Conservation (phyloP, 2,113 vertebrate species). For the Meleagris gallopavo region DNA sequence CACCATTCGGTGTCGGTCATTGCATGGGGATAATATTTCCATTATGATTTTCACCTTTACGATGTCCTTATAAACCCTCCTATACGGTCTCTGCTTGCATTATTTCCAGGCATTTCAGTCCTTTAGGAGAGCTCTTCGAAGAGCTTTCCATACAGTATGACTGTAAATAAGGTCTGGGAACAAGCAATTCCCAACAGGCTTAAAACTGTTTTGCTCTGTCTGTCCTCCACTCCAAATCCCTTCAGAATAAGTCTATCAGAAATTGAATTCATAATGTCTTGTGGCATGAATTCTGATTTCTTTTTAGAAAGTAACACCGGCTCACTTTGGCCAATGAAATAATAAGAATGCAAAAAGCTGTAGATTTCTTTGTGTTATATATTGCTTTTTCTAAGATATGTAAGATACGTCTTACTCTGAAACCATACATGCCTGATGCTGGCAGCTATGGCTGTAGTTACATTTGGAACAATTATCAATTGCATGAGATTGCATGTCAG, state of each 20-base stretch:
- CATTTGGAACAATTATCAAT: background rate
- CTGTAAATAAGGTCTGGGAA: background rate
- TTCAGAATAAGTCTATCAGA: background rate
- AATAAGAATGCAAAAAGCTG: background rate
- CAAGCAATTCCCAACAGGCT: background rate
- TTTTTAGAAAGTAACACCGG: background rate
- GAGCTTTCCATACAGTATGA: background rate
- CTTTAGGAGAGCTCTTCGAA: background rate
- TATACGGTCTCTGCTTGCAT: background rate
- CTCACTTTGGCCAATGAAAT: background rate
- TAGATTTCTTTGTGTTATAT: background rate
- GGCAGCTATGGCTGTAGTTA: background rate
- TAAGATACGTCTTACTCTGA: background rate
- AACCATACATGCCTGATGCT: background rate
- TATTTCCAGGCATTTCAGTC: background rate
- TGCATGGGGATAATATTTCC: background rate
- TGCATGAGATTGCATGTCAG: background rate
- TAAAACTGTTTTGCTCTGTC: background rate
- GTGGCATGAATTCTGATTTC: background rate
- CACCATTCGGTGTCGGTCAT: rapidly evolving
- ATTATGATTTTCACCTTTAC: background rate
- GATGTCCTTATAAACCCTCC: background rate
- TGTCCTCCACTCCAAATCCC: background rate
- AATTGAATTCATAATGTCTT: background rate
- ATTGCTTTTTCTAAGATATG: background rate